Evolutionary conservation across 1,140 invertebrate species (phyloP).

Genomic region (Elymnias hypermnestra): DNA sequence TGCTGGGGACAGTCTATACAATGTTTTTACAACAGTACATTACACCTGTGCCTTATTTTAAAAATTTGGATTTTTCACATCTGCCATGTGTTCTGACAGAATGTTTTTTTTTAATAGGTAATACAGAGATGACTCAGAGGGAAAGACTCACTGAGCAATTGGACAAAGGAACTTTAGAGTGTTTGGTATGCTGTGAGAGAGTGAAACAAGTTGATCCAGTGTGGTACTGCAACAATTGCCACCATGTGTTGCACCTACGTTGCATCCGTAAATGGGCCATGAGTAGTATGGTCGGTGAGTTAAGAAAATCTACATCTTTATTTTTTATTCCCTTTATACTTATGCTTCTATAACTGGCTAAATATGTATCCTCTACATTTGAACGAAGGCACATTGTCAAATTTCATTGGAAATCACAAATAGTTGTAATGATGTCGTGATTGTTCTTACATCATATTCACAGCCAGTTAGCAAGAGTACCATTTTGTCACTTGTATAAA

Average conservation of each 20-base stretch:
- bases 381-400: too few species aligned
- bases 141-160: slow-evolving; percentile 90
- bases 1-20: too few species aligned
- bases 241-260: slow-evolving; percentile 91
- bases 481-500: too few species aligned
- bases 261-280: slow-evolving; percentile 95
- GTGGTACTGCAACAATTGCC: slow-evolving; percentile 95
- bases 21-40: too few species aligned
- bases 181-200: slow-evolving; percentile 93
- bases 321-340: background rate
- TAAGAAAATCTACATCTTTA: background rate
- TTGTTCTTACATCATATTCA: too few species aligned
- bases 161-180: slow-evolving; percentile 87
- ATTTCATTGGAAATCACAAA: too few species aligned
- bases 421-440: too few species aligned
- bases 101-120: slow-evolving; percentile 28
- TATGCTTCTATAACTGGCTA: too few species aligned
- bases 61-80: background rate
- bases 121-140: slow-evolving; percentile 81
- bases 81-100: background rate
- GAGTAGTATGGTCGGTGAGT: slow-evolving; percentile 83
- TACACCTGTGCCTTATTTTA: too few species aligned
- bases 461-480: too few species aligned
- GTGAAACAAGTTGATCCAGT: slow-evolving; percentile 86
- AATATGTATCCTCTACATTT: too few species aligned